These are phyloP conservation scores for Ochlodes sylvanus DNA, from an alignment of 2,888 invertebrate species.

Conservation along the genomic window DNA sequence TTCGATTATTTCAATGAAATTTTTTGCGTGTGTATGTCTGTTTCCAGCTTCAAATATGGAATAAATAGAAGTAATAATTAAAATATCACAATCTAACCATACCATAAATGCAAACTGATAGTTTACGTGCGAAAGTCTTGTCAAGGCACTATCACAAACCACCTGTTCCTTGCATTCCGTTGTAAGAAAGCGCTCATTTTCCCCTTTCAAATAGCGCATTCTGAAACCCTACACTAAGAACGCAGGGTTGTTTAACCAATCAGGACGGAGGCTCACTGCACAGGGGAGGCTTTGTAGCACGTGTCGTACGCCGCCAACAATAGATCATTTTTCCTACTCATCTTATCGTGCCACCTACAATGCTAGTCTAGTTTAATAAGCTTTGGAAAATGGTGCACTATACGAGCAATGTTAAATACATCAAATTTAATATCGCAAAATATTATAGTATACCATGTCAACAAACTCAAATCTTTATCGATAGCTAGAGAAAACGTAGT, in stretches of 20 bases:
- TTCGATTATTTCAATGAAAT: too few relatives aligned
- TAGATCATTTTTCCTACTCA: conserved; percentile 30
- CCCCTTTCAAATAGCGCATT: conserved; percentile 52
- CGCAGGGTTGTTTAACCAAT: conserved; percentile 60
- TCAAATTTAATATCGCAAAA: too few relatives aligned
- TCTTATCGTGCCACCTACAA: conserved; percentile 15
- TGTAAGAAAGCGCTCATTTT: conserved; percentile 30
- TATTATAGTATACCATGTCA: too few relatives aligned
- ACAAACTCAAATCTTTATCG: too few relatives aligned
- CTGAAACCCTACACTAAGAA: conserved; percentile 64
- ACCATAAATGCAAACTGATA: too few relatives aligned
- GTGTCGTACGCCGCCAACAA: conserved; percentile 33
- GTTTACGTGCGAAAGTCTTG: neutral
- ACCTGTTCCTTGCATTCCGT: conserved; percentile 31
- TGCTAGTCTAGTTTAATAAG: conserved; percentile 9
- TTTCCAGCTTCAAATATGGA: too few relatives aligned
- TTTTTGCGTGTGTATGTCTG: too few relatives aligned
- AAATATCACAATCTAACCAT: too few relatives aligned
- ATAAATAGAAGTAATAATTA: too few relatives aligned
- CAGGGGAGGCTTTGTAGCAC: conserved; percentile 53
- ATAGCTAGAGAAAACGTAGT: too few relatives aligned
- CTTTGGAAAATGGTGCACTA: neutral
- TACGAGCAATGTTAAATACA: neutral
- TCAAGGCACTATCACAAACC: conserved; percentile 16
- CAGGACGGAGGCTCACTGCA: conserved; percentile 48